Conservation (phyloP, 2,113 vertebrate genomes). For the Menura novaehollandiae region DNA sequence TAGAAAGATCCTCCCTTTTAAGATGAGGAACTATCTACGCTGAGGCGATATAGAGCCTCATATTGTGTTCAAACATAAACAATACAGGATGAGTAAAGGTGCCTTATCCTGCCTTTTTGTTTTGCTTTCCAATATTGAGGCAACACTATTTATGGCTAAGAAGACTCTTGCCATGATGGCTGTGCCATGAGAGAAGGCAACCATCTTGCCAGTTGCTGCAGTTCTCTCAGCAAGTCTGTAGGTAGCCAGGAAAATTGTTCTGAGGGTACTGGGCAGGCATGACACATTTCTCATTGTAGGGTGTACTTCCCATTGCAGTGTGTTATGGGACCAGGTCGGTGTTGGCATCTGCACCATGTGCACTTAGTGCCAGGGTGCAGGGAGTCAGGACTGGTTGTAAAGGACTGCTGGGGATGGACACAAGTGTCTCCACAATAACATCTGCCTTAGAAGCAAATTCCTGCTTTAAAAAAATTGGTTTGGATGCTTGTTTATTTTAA, state of each 20-base stretch:
- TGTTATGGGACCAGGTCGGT: background rate
- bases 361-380: background rate
- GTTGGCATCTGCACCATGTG: background rate
- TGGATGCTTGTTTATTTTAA: background rate
- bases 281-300: rapidly evolving
- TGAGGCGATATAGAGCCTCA: background rate
- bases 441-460: background rate
- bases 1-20: background rate
- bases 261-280: background rate
- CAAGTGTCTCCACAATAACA: background rate
- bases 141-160: background rate
- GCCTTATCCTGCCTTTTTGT: background rate
- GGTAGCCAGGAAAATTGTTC: background rate
- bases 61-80: background rate
- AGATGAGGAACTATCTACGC: background rate
- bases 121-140: background rate
- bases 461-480: background rate
- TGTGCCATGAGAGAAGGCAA: background rate
- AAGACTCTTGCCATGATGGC: background rate
- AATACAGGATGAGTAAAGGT: background rate
- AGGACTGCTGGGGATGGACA: background rate
- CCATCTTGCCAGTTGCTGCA: background rate
- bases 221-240: background rate
- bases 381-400: background rate
- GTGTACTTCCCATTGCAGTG: background rate